phyloP scores from a whole-genome alignment of 2,797 vertebrate species.

The Rhinella marina region DNA sequence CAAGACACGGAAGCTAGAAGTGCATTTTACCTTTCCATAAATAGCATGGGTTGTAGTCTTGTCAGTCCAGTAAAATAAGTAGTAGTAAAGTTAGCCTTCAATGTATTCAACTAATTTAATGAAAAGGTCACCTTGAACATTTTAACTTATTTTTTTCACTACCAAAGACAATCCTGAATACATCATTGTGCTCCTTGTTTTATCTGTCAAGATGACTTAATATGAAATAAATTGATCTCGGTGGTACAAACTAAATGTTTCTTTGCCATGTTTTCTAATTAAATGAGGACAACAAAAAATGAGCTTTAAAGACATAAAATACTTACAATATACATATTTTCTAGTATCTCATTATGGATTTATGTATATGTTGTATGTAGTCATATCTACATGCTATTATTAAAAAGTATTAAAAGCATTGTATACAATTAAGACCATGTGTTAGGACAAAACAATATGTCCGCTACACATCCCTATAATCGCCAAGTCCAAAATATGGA shows the following conservation, averaged over 20 bases:
- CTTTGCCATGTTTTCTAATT: slow-evolving; percentile 11
- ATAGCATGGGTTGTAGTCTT: slow-evolving; percentile 32
- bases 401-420: no score
- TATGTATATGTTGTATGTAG: background rate
- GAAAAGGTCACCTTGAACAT: slow-evolving; percentile 57
- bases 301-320: background rate
- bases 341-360: background rate
- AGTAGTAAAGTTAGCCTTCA: slow-evolving; percentile 52
- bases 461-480: no score
- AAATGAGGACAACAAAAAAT: background rate
- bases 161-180: slow-evolving; percentile 29
- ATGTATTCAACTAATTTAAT: slow-evolving; percentile 51
- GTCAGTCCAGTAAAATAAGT: slow-evolving; percentile 51
- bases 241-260: slow-evolving; percentile 14
- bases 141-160: slow-evolving; percentile 23
- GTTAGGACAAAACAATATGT: no score
- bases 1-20: slow-evolving; percentile 10
- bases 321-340: background rate
- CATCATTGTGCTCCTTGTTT: slow-evolving; percentile 47
- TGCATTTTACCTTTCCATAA: slow-evolving; percentile 41
- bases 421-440: no score
- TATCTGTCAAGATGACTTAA: slow-evolving; percentile 50
- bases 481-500: no score
- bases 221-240: slow-evolving; percentile 42
- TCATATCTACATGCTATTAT: background rate